These are phyloP conservation scores for Oostethus manadensis DNA, from an alignment of 2,113 vertebrate genomes.

Conservation along the genomic window DNA sequence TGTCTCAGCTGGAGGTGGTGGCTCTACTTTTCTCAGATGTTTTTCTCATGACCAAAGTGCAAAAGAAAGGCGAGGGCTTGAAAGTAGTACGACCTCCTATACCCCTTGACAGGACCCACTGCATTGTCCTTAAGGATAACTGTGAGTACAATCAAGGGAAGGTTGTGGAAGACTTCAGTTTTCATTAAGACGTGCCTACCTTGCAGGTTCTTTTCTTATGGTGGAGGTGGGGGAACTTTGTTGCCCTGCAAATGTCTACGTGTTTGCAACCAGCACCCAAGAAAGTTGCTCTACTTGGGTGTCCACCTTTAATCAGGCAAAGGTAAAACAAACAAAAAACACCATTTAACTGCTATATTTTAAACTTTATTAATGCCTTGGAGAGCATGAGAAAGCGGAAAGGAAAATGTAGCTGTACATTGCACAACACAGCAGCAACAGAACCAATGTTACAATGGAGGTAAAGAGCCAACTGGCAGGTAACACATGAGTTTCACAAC, in stretches of 20 bases:
- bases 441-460: too few relatives aligned
- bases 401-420: too few relatives aligned
- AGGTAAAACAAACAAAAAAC: slow-evolving; percentile 46
- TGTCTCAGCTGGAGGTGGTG: slow-evolving; percentile 71
- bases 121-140: slow-evolving; percentile 70
- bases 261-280: slow-evolving; percentile 54
- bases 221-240: slow-evolving; percentile 69
- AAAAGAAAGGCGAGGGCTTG: slow-evolving; percentile 74
- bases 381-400: too few relatives aligned
- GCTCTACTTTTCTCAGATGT: slow-evolving; percentile 81
- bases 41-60: slow-evolving; percentile 77
- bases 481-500: too few relatives aligned
- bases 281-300: slow-evolving; percentile 65
- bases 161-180: background rate
- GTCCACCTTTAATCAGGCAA: slow-evolving; percentile 55
- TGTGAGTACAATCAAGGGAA: slow-evolving; percentile 57
- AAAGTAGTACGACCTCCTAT: slow-evolving; percentile 79
- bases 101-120: slow-evolving; percentile 73
- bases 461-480: too few relatives aligned
- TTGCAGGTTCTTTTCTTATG: slow-evolving; percentile 69
- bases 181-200: slow-evolving; percentile 1
- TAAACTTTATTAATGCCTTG: too few relatives aligned
- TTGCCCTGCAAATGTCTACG: slow-evolving; percentile 62
- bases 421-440: too few relatives aligned
- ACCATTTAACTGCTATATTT: background rate